Percentiles rank a stretch among this genome's conserved stretches.
Evolutionary conservation across 2,888 invertebrate genomes (phyloP).

Genomic region (Ashinkailepas kermadecensis): DNA sequence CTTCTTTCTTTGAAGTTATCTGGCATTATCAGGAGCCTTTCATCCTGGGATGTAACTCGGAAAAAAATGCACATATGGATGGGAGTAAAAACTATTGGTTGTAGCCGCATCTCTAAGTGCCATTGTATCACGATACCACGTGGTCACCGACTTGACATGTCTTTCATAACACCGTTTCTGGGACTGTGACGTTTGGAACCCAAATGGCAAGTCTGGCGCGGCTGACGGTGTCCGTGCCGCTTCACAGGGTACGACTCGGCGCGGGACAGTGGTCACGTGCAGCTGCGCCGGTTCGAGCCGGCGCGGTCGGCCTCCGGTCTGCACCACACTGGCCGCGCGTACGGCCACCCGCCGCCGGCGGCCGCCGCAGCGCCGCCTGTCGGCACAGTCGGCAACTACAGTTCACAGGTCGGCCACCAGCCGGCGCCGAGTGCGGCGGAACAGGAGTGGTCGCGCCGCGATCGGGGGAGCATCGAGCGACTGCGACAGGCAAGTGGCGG

Average conservation of each 20-base stretch:
- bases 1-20: too few species aligned
- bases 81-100: too few species aligned
- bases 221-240: too few species aligned
- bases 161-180: too few species aligned
- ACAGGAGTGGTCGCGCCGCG: neutral
- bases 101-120: too few species aligned
- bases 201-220: too few species aligned
- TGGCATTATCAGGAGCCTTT: too few species aligned
- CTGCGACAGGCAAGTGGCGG: neutral
- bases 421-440: neutral
- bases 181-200: too few species aligned
- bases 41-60: too few species aligned
- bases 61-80: too few species aligned
- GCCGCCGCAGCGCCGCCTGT: neutral
- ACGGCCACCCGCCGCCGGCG: neutral
- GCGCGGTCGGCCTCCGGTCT: neutral
- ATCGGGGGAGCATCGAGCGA: neutral
- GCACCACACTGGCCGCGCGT: neutral
- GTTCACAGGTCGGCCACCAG: neutral
- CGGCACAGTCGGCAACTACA: neutral
- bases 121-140: too few species aligned
- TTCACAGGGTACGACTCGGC: neutral
- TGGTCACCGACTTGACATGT: too few species aligned
- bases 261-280: neutral
- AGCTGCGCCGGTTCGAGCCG: constrained; percentile 9